Base-by-base conservation (phyloP, 2,888 invertebrate species). In the Sphinx pinastri region DNA sequence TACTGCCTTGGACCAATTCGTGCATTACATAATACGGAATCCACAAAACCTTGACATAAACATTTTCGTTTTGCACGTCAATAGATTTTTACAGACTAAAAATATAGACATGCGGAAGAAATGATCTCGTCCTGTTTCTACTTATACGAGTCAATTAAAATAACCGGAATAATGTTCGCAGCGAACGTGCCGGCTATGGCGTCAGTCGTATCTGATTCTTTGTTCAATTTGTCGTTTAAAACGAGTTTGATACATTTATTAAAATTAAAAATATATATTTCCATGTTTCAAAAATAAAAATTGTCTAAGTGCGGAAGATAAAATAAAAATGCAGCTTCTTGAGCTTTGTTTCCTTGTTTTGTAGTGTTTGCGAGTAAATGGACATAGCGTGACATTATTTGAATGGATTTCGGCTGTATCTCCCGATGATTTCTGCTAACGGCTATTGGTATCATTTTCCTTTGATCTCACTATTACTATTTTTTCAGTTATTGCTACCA, bases 1-100 rank as follows among this genome's bases (percentile, higher is more conserved):
- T 45, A 47, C 38, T 66, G 76, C 80, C 80, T 80, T 80, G 80
- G 69, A 72, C 78, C 67, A 78, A 77, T 76, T 81, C 58, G 68
- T 10, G 68, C 68, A 68, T 79, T 76, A 81, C 77, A 78, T 77
- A 74, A 75, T 73, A 12, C 63, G 63, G 75, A 76, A 68, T 76
- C 68, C 60, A 66, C 66, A 68, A 55, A 69, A 72, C 76, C 76
- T 79, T 77, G 72, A 10, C 67, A 63, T 19, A 31, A 59, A 12
- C 68, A 68, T 19, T 51, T 58, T 25, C 49, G 59, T 59, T 47
- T 59, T n/a, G 47, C 13, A 14, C 49, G 45, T 57, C 47, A 68
- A 47, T 47, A 57, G 68, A 51, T 54, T 67, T 67, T 67, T 51
- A 52, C 67, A 54, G 2, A 52, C 67, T 52, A 52, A 52, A 67